Conservation (phyloP, 1,140 invertebrate genomes). For the Dinoponera quadriceps region DNA sequence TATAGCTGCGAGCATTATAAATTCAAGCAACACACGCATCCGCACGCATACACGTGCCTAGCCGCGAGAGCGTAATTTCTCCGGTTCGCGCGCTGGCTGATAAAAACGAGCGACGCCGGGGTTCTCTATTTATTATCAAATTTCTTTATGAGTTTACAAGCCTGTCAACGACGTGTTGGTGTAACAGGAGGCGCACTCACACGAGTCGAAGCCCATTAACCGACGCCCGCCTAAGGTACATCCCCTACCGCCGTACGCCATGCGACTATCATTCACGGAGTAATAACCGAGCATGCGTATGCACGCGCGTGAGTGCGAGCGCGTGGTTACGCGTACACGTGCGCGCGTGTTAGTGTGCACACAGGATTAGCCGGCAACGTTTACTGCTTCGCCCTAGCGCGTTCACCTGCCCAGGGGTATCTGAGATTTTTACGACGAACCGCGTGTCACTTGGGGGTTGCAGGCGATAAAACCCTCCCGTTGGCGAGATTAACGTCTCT, state of each 20-base stretch:
- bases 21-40: constrained; percentile 76
- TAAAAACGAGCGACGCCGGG: constrained; percentile 75
- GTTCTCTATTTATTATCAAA: constrained; percentile 84
- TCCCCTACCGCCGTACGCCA: constrained; percentile 33
- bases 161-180: constrained; percentile 76
- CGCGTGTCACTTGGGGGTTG: constrained; percentile 78
- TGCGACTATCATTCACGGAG: constrained; percentile 71
- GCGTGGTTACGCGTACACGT: not conserved
- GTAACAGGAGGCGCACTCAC: constrained; percentile 52
- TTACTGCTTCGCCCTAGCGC: constrained; percentile 70
- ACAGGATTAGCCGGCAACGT: constrained; percentile 71
- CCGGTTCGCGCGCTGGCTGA: constrained; percentile 67
- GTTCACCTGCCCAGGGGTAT: constrained; percentile 79
- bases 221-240: constrained; percentile 28
- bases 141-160: constrained; percentile 85
- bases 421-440: constrained; percentile 83
- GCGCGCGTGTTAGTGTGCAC: constrained; percentile 33
- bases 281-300: constrained; percentile 66
- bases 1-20: constrained; percentile 80
- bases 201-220: constrained; percentile 55
- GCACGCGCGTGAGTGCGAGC: constrained; percentile 55
- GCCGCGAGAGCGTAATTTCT: constrained; percentile 67
- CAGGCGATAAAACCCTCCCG: constrained; percentile 82
- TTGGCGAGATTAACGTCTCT: constrained; percentile 82
- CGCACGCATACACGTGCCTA: constrained; percentile 54